Evolutionary conservation across 92 coral and sea anemone genomes (phyloP), one percentile per base, ranked within the genome.

Genomic region (Phymanthus crucifer): DNA sequence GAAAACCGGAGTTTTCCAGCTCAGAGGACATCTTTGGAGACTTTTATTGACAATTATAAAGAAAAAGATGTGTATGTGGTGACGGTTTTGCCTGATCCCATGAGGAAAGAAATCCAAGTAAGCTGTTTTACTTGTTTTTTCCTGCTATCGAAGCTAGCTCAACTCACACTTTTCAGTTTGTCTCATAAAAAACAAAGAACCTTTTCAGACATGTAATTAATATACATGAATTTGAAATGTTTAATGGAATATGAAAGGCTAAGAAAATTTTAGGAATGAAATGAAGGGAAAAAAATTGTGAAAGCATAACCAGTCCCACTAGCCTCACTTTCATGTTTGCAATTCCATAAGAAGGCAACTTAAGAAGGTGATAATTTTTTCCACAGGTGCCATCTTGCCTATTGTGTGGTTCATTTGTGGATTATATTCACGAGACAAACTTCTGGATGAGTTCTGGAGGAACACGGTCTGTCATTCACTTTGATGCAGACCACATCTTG

Each of bases 361-460:
- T 5, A 43, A 10, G 21, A 21, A 54, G 29, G 64, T 21, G 64
- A 21, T 9, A n/a, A 4, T 21, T 54, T 54, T 21, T 23, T 43
- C n/a, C 11, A 21, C 64, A 95, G 98, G 92, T 87, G 29, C 98
- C 98, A 58, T 40, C 83, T 11, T 95, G 99, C 70, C 70, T 95
- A 76, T 57, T 95, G 33, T 95, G 99, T 83, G 97, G 99, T 11
- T 83, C 99, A 2, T 95, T 95, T 84, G 88, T 85, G 57, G 93
- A 95, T 70, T 95, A 78, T 35, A 72, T 95, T 69, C 98, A 95
- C 78, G 98, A 95, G 85, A 87, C 97, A 65, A 95, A 95, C 79
- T 95, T 95, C 89, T 95, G 98, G 98, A 95, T 95, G 97, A 95
- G 98, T 74, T 90, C 95, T 31, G 98, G 98, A 38, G 98, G 98